Evolutionary conservation across 23 tunicate genomes (phyloP).

Genomic region (Aplidium turbinatum): DNA sequence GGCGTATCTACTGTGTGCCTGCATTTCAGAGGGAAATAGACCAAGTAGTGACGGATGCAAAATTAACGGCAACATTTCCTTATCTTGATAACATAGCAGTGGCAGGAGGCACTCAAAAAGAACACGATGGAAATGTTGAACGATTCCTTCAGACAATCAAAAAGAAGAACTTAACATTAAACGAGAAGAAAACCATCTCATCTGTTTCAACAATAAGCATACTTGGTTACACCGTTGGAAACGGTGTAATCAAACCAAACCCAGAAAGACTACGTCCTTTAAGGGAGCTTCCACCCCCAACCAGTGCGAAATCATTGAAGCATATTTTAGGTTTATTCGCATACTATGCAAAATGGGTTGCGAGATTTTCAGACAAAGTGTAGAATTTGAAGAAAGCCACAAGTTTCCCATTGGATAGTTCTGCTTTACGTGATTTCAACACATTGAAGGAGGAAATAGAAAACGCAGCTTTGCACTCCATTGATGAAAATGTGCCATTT

Average conservation of each 20-base stretch:
- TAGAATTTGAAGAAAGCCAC: background rate
- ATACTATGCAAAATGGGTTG: slow-evolving; percentile 12
- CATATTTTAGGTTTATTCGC: slow-evolving; percentile 13
- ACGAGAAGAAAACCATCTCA: slow-evolving; percentile 7
- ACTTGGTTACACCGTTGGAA: slow-evolving; percentile 20
- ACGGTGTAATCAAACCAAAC: slow-evolving; percentile 10
- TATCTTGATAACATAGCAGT: slow-evolving; percentile 37
- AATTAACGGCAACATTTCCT: slow-evolving; percentile 7
- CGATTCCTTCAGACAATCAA: slow-evolving; percentile 10
- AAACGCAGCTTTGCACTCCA: slow-evolving; percentile 6
- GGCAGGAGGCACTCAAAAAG: slow-evolving; percentile 19
- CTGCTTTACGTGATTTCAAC: slow-evolving; percentile 3
- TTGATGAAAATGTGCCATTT: slow-evolving; percentile 35
- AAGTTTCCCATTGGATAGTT: background rate
- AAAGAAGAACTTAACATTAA: background rate
- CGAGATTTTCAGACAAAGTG: slow-evolving; percentile 12
- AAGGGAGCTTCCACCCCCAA: slow-evolving; percentile 1
- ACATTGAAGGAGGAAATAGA: background rate
- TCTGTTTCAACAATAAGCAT: background rate
- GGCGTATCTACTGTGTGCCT: slow-evolving; percentile 28
- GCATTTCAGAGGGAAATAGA: slow-evolving; percentile 21
- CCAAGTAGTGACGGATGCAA: background rate
- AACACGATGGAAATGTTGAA: slow-evolving; percentile 38
- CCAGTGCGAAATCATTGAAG: slow-evolving; percentile 4
- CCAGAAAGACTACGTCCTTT: slow-evolving; percentile 24